Evolutionary conservation across 2,888 invertebrate species (phyloP).

Genomic region (Drosophila mimica): DNA sequence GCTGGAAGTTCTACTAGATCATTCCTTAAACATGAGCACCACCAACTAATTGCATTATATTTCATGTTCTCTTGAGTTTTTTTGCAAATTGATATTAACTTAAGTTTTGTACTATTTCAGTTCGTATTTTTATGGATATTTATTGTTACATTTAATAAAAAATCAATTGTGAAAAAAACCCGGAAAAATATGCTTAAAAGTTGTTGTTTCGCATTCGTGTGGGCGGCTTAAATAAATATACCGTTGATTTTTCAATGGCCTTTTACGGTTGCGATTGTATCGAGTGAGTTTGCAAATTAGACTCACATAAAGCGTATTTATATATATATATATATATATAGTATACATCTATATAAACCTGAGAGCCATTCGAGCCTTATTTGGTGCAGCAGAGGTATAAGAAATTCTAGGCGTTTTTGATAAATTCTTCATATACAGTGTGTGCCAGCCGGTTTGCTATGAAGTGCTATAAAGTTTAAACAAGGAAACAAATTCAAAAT

Average conservation of each 20-base stretch:
- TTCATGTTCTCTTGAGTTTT: conserved; percentile 58
- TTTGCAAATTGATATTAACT: conserved; percentile 58
- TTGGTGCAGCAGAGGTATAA: not conserved
- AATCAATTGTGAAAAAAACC: conserved; percentile 26
- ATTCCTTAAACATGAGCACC: conserved; percentile 11
- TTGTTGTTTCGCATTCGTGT: conserved; percentile 24
- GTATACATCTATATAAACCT: not conserved
- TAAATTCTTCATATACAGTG: too few relatives aligned
- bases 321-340: not conserved
- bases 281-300: conserved; percentile 41
- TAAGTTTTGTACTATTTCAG: conserved; percentile 58
- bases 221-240: conserved; percentile 35
- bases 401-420: conserved; percentile 6
- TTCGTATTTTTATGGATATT: conserved; percentile 58
- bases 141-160: conserved; percentile 63
- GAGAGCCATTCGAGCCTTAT: not conserved
- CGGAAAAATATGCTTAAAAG: conserved; percentile 6
- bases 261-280: conserved; percentile 30
- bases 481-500: too few relatives aligned
- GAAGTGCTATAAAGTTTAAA: too few relatives aligned
- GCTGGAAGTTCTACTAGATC: conserved; percentile 24
- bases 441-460: too few relatives aligned
- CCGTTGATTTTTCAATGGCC: conserved; percentile 34
- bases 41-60: conserved; percentile 47
- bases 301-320: conserved; percentile 16